Evolutionary conservation across 2,888 invertebrate genomes (phyloP).

Genomic region (Hanleya hanleyi): DNA sequence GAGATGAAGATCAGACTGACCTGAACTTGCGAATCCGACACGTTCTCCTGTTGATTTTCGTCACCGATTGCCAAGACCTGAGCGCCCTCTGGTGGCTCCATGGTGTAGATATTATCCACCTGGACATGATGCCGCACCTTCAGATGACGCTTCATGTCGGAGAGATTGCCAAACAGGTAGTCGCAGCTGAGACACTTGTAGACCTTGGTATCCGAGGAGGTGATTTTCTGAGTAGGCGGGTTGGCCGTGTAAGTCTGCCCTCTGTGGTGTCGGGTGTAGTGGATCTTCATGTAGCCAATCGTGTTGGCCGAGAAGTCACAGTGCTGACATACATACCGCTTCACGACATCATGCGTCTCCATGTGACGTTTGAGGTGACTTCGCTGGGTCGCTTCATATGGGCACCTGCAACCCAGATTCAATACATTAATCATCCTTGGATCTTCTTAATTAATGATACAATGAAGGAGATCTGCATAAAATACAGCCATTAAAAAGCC

Average conservation of each 20-base stretch:
- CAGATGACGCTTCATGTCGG: slow-evolving; percentile 71
- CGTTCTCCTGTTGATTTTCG: too few species aligned
- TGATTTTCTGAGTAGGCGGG: neutral
- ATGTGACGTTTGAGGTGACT: slow-evolving; percentile 70
- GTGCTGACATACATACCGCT: slow-evolving; percentile 65
- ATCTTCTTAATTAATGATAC: too few species aligned
- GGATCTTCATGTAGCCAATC: slow-evolving; percentile 69
- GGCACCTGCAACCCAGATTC: slow-evolving; percentile 63
- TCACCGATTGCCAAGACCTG: neutral
- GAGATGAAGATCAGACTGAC: too few species aligned
- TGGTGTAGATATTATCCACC: slow-evolving; percentile 54
- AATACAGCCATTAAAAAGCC: too few species aligned
- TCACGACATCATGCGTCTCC: slow-evolving; percentile 69
- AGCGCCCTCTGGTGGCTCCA: slow-evolving; percentile 21
- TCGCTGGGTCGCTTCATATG: slow-evolving; percentile 69
- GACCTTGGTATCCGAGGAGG: slow-evolving; percentile 40
- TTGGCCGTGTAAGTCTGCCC: neutral
- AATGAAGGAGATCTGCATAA: too few species aligned
- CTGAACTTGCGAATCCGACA: too few species aligned
- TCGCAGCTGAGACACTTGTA: slow-evolving; percentile 71
- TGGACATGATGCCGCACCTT: slow-evolving; percentile 63
- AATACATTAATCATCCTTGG: too few species aligned
- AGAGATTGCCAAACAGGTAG: slow-evolving; percentile 71
- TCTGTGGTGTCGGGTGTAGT: slow-evolving; percentile 64
- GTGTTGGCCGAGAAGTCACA: slow-evolving; percentile 72